Evolutionary conservation across 2,888 invertebrate genomes (phyloP), one percentile per base, ranked within the genome.

Genomic region (Leptinotarsa haldemani): DNA sequence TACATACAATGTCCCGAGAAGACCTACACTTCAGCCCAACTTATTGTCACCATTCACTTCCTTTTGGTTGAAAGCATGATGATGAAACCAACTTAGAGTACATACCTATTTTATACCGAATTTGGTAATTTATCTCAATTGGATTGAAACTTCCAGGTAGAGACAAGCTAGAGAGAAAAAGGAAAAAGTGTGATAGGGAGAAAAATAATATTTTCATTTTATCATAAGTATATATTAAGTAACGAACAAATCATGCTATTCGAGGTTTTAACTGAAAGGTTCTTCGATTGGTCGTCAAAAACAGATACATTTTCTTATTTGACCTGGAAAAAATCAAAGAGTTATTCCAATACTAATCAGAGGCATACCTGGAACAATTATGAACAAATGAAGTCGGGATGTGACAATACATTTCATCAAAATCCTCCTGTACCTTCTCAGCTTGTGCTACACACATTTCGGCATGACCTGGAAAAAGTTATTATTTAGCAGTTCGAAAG

Each of bases 391-490:
- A 56, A 18, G 7, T 1, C 56, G 20, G 25, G 16, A 61, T 40
- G 18, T n/a, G 61, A 61, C 7, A 30, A 61, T 5, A 61, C 30
- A n/a, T n/a, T 3, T 56, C 3, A 61, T 16, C 9, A 61, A 16
- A n/a, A 30, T 40, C 61, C 61, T 61, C n/a, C 16, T n/a, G n/a
- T 25, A 30, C 30, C 30, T 61, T 56, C 18, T 20, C 16, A 30
- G n/a, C n/a, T 25, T 61, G 2, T 30, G 16, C 30, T 61, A 15
- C 30, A n/a, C n/a, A 61, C 30, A 5, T 61, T 61, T 5, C 5
- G n/a, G 61, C 30, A n/a, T 56, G 30, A 61, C 30, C 61, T 61
- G 61, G n/a, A 25, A 61, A 61, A 61, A n/a, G 30, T 12, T 25
- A 61, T 61, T 30, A 61, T 30, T 61, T 61, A 16, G n/a, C 61